Evolutionary conservation across 2,113 vertebrate genomes (phyloP).

Genomic region (Megaleporinus macrocephalus): DNA sequence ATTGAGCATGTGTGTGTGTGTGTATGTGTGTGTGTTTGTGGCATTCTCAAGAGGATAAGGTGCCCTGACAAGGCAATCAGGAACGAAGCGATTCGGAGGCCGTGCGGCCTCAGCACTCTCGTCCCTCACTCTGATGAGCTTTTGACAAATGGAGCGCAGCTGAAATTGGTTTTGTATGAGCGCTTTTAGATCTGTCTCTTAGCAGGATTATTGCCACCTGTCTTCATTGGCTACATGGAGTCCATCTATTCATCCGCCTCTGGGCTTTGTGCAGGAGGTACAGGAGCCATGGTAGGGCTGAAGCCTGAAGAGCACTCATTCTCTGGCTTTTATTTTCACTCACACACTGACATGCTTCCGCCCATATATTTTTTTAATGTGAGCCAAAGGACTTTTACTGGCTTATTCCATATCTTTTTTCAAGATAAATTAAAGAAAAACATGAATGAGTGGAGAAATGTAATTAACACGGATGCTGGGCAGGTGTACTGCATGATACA

Average conservation of each 20-base stretch:
- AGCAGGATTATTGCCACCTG: slow-evolving; percentile 81
- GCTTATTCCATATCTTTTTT: no score
- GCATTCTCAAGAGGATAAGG: slow-evolving; percentile 76
- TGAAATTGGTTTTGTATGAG: slow-evolving; percentile 80
- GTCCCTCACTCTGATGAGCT: slow-evolving; percentile 80
- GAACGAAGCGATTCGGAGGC: slow-evolving; percentile 76
- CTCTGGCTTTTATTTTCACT: slow-evolving; percentile 28
- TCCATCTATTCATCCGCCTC: slow-evolving; percentile 77
- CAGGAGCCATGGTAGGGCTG: not conserved
- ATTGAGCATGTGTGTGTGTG: slow-evolving; percentile 61
- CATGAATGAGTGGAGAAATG: no score
- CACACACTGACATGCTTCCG: not conserved
- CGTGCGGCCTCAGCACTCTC: slow-evolving; percentile 68
- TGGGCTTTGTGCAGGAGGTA: slow-evolving; percentile 52
- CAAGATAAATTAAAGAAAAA: no score
- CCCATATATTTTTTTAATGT: not conserved
- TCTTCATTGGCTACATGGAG: slow-evolving; percentile 77
- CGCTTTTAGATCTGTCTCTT: slow-evolving; percentile 76
- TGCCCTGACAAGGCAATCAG: slow-evolving; percentile 80
- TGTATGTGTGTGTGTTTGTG: slow-evolving; percentile 63
- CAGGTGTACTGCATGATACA: no score
- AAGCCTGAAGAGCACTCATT: slow-evolving; percentile 15
- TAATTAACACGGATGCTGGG: no score
- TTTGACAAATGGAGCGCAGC: slow-evolving; percentile 77
- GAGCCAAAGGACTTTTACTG: no score